Percentiles rank a stretch among this genome's conserved stretches.
These are phyloP conservation scores for Leptopilina boulardi DNA, from an alignment of 1,140 invertebrate species.

Conservation along the genomic window DNA sequence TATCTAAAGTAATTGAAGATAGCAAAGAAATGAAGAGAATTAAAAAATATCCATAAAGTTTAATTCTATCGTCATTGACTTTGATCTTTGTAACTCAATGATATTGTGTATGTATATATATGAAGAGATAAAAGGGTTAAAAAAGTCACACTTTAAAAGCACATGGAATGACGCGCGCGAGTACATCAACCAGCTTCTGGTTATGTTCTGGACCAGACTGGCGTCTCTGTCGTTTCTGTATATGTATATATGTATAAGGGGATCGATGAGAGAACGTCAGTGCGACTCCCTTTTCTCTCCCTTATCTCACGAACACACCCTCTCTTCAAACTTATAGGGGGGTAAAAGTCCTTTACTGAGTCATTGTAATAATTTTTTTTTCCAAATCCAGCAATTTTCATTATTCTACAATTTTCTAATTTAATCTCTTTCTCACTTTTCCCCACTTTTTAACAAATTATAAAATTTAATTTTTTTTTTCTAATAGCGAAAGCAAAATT, in stretches of 20 bases:
- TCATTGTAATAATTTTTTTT: no score
- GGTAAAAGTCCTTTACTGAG: background rate
- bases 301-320: constrained; percentile 48
- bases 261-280: constrained; percentile 68
- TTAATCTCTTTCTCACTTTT: no score
- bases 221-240: constrained; percentile 44
- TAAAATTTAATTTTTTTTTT: no score
- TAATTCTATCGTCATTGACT: background rate
- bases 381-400: no score
- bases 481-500: no score
- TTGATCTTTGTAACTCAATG: background rate
- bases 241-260: constrained; percentile 27
- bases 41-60: background rate
- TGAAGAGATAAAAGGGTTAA: constrained; percentile 24
- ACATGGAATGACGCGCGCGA: constrained; percentile 44
- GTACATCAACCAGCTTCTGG: constrained; percentile 51
- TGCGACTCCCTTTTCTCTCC: constrained; percentile 55
- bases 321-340: constrained; percentile 19
- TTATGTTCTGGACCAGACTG: constrained; percentile 69
- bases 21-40: no score
- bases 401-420: no score
- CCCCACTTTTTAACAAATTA: no score
- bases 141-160: constrained; percentile 15
- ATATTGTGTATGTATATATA: background rate
- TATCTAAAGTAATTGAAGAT: background rate